A percentile compares a stretch with the other conserved stretches of the same genome.
Evolutionary conservation across 2,888 invertebrate genomes (phyloP).

Genomic region (Brachynemurus nebulosus): DNA sequence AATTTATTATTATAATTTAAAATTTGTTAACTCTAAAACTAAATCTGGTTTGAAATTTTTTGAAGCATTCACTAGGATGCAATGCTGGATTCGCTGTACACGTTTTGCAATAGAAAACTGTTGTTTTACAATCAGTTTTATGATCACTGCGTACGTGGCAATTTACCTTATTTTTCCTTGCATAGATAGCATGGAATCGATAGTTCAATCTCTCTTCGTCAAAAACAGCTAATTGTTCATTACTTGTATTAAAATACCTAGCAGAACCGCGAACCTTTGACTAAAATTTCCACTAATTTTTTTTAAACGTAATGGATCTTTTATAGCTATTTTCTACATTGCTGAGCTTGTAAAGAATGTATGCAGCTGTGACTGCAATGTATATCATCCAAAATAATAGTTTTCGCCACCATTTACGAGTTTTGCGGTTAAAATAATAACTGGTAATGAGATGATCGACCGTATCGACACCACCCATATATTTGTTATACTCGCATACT

Average conservation of each 20-base stretch:
- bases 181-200: neutral
- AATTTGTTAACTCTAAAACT: neutral
- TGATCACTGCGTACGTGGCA: neutral
- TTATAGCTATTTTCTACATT: too few species aligned
- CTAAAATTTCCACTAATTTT: too few species aligned
- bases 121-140: neutral
- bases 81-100: neutral
- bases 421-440: constrained; percentile 20
- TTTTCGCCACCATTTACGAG: constrained; percentile 21
- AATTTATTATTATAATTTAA: too few species aligned
- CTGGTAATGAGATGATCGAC: constrained; percentile 19
- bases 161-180: too few species aligned
- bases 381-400: constrained; percentile 21
- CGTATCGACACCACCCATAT: constrained; percentile 18
- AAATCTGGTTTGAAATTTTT: neutral
- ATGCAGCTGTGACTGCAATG: too few species aligned
- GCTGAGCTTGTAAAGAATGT: too few species aligned
- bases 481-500: too few species aligned
- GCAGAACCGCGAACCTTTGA: too few species aligned
- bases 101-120: neutral
- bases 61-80: neutral
- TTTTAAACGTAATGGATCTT: too few species aligned
- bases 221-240: too few species aligned
- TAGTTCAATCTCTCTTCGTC: too few species aligned
- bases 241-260: constrained; percentile 13